Base-by-base conservation (phyloP, 2,888 invertebrate species). In the Heliconius charithonia region DNA sequence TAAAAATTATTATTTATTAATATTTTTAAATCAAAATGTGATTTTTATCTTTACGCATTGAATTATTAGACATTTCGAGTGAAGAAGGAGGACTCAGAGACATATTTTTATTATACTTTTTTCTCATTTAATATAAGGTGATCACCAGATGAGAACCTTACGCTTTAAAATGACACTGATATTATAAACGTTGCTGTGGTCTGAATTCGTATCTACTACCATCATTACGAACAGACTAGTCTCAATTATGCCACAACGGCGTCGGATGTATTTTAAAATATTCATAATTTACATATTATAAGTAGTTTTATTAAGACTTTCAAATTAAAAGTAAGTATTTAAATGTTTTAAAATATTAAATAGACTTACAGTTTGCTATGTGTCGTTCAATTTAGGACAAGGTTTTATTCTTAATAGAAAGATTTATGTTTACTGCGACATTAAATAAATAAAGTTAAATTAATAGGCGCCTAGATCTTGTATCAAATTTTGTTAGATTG, bases 371-470 rank as follows among this genome's bases (percentile, higher is more conserved):
- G 41, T 69, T 32, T 72, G n/a, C 12, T 32, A 16, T 59, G 32
- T 59, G 71, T 73, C 70, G 59, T 76, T 80, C 80, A 82, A 82
- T 81, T 82, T 73, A 82, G 82, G 80, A 78, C 82, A 82, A 82
- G 82, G 82, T 81, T 82, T 69, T 75, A 65, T 65, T 77, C 75
- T 75, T 81, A 81, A 82, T 81, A 81, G 77, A 72, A 80, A 76
- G 77, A 82, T 78, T 77, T 78, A 82, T 82, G 76, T 77, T 63
- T 72, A 41, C 51, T 22, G 77, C 71, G 74, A 77, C 76, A 80
- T 77, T 76, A 75, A 76, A 74, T 77, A 80, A 77, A 81, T 76
- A 80, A 81, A 81, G 69, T 62, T 74, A 79, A 74, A 81, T 76
- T 79, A 79, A 82, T 79, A 79, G 79, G 69, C 76, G 80, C 65